Evolutionary conservation across 2,888 invertebrate genomes (phyloP), one percentile per base, ranked within the genome.

Genomic region (Octonoba sinensis): DNA sequence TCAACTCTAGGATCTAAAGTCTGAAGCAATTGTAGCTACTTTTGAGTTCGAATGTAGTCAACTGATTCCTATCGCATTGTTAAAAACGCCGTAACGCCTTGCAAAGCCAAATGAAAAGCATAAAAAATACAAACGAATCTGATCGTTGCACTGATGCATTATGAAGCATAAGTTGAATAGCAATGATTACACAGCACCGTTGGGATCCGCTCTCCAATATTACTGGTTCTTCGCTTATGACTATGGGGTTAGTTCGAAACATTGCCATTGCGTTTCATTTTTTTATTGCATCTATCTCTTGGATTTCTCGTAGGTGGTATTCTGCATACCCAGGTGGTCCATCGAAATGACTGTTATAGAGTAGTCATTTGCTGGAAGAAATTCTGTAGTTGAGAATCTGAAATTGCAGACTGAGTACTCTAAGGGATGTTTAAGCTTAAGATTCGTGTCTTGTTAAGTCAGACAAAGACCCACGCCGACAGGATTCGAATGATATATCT

Each of bases 321-420:
- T 24, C 36, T 59, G 16, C 1, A 54, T 60, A n/a, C 69, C 67
- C 46, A 69, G 69, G 70, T 77, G 69, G 76, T 77, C 76, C 27
- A 12, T 62, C 69, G 36, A 77, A 76, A 77, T 77, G 12, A 77
- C 76, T 77, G 44, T 70, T 22, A 56, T 77, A 64, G 18, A 62
- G 20, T 36, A 64, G 46, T 77, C 69, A 70, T 77, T 77, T 77
- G 56, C 24, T 44, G 56, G 51, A 16, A 22, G 47, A 22, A 54
- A 70, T 70, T 54, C 64, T 64, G 60, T 44, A 46, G 44, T 46
- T 18, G 18, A 56, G 20, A 27, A 16, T 46, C 20, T 22, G 36
- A 70, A 70, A 77, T 64, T 77, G 70, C 36, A 64, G 62, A 8
- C 22, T 54, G n/a, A 18, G 62, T n/a, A 16, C 44, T 11, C 62